Percentiles rank a stretch among this genome's conserved stretches.
phyloP scores from a whole-genome alignment of 2,888 invertebrate species.

The Cordilura impudica region DNA sequence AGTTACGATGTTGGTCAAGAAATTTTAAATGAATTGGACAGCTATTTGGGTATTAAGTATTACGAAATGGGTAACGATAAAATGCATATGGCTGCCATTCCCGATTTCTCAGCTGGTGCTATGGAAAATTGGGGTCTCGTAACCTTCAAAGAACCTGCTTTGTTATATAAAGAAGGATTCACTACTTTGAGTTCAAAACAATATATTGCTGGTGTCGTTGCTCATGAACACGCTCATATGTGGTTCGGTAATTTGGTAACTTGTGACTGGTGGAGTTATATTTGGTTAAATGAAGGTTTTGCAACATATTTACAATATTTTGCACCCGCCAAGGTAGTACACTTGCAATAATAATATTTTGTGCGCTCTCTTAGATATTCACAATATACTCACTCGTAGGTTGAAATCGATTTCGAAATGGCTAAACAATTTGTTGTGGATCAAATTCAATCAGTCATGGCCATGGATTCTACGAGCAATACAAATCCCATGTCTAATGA shows the following conservation, averaged over 20 bases:
- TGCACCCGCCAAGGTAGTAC: slow-evolving; percentile 77
- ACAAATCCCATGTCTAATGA: slow-evolving; percentile 81
- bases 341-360: neutral
- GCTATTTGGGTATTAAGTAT: slow-evolving; percentile 81
- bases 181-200: slow-evolving; percentile 82
- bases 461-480: slow-evolving; percentile 80
- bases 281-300: slow-evolving; percentile 84
- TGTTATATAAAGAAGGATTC: slow-evolving; percentile 82
- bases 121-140: slow-evolving; percentile 96
- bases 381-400: too few relatives aligned
- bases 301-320: slow-evolving; percentile 87
- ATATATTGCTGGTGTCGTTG: slow-evolving; percentile 80
- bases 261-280: slow-evolving; percentile 80
- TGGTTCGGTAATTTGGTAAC: slow-evolving; percentile 83
- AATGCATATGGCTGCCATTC: slow-evolving; percentile 90
- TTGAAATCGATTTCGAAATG: slow-evolving; percentile 82
- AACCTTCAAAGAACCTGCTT: slow-evolving; percentile 86
- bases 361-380: neutral
- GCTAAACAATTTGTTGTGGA: slow-evolving; percentile 85
- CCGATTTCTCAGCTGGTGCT: slow-evolving; percentile 90
- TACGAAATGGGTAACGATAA: slow-evolving; percentile 82
- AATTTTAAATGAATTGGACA: slow-evolving; percentile 79
- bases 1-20: slow-evolving; percentile 82
- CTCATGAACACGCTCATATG: slow-evolving; percentile 81
- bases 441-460: slow-evolving; percentile 83